Percentiles rank a stretch among this genome's conserved stretches.
These are phyloP conservation scores for Ceratotherium simum DNA, from an alignment of 2,113 vertebrate species.

Conservation along the genomic window DNA sequence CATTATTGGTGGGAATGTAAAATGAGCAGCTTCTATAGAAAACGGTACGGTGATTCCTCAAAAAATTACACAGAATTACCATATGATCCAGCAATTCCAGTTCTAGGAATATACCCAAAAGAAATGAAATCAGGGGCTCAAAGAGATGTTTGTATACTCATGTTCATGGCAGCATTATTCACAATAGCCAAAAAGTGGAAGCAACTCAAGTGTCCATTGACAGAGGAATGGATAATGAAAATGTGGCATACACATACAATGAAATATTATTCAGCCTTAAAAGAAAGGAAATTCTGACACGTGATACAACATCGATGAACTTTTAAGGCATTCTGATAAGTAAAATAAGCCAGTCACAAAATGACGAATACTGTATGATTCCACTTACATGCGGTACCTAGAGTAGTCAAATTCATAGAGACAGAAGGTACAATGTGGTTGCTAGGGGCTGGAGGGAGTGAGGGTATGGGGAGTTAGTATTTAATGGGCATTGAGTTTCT, in stretches of 20 bases:
- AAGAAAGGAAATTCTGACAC: neutral
- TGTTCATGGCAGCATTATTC: neutral
- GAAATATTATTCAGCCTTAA: neutral
- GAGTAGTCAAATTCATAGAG: neutral
- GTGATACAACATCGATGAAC: neutral
- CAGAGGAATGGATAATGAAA: neutral
- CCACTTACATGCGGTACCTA: neutral
- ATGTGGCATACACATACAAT: neutral
- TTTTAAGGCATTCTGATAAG: neutral
- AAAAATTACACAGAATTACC: neutral
- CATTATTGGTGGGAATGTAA: neutral
- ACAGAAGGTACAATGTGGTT: neutral
- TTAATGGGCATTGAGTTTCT: neutral
- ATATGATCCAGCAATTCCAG: neutral
- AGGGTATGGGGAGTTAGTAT: neutral
- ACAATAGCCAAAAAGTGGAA: neutral
- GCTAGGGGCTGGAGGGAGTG: neutral
- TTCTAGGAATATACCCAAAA: neutral
- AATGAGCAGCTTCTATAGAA: neutral
- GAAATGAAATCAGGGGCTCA: neutral
- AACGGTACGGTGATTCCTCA: neutral
- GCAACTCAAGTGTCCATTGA: neutral
- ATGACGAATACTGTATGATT: neutral
- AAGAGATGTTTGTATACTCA: neutral
- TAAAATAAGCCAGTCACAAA: neutral